Base-by-base conservation (phyloP, 2,113 vertebrate species). In the Rhynchomys soricoides region DNA sequence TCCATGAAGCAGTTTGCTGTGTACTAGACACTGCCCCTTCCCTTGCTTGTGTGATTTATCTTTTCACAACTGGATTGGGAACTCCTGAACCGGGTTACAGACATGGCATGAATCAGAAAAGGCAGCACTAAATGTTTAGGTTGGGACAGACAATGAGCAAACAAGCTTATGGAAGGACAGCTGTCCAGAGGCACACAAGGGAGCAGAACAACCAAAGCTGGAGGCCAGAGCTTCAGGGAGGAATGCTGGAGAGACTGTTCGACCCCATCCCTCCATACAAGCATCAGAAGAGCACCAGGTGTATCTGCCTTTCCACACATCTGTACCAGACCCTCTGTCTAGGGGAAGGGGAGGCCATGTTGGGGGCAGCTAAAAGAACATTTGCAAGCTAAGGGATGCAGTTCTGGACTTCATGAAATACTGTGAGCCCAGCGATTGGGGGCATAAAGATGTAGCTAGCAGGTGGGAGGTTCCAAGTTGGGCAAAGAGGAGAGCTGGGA, bases 391-490 rank as follows among this genome's bases (percentile, higher is more conserved):
- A 31, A 19, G 29, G 62, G 26, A 57, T n/a, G 2, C 62, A 48
- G 22, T 71, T 86, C n/a, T 66, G 91, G 43, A 43, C 73, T 85
- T 24, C 52, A n/a, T 48, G 92, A 40, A 75, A 43, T 66, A 16
- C 37, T 92, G 45, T 88, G 70, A 62, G 71, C 92, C 45, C 66
- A 52, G 71, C 77, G 81, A 66, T 34, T 95, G 52, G 79, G 90
- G 48, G 95, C 78, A n/a, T 77, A 89, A 91, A 50, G 91, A 95
- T 96, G 96, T 94, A 86, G 87, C 94, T 93, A 89, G 94, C 86
- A 96, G 92, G 96, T 94, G 73, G 94, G 95, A 97, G 96, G 96
- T 96, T 96, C 85, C 95, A 96, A 92, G 94, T 89, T 97, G 86
- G 73, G 92, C 92, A 96, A 31, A 89, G 78, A 94, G 74, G 85